These are phyloP conservation scores for Amazona guildingii DNA, from an alignment of 2,113 vertebrate genomes.

Conservation along the genomic window DNA sequence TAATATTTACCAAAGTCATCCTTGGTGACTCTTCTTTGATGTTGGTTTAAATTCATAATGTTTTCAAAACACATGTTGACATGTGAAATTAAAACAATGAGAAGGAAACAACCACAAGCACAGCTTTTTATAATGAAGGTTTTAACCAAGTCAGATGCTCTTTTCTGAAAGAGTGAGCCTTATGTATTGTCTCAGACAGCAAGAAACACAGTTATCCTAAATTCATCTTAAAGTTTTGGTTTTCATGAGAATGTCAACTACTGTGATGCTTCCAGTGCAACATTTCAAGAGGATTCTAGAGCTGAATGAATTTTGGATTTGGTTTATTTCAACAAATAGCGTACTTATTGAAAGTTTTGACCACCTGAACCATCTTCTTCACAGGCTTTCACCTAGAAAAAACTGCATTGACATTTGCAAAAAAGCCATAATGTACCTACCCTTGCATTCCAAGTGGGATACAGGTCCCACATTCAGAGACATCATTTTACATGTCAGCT, in stretches of 20 bases:
- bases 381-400: background rate
- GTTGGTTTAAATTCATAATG: background rate
- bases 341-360: background rate
- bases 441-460: background rate
- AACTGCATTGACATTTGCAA: background rate
- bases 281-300: background rate
- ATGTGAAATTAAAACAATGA: background rate
- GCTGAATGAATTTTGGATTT: background rate
- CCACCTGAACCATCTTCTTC: background rate
- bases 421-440: background rate
- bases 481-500: background rate
- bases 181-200: background rate
- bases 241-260: fast-evolving
- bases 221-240: background rate
- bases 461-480: background rate
- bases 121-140: background rate
- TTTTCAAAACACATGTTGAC: background rate
- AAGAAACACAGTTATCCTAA: background rate
- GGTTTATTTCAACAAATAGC: background rate
- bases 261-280: background rate
- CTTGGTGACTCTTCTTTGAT: background rate
- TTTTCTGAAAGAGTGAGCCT: background rate
- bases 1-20: background rate
- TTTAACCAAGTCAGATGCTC: background rate
- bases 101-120: background rate